Percentiles rank a stretch among this genome's conserved stretches.
Evolutionary conservation across 2,113 vertebrate genomes (phyloP).

Genomic region (Meriones unguiculatus): DNA sequence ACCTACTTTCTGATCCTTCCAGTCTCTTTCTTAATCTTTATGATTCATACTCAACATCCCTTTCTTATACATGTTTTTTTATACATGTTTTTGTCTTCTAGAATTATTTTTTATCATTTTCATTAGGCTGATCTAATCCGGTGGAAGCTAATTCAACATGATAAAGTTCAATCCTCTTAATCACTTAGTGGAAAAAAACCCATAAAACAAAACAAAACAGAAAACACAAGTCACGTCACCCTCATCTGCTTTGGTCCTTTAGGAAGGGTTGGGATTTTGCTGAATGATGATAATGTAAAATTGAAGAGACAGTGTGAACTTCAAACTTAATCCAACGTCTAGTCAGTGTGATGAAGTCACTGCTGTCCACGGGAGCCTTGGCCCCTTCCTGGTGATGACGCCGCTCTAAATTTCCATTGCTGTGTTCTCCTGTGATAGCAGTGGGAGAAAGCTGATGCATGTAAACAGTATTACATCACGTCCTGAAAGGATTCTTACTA

Average conservation of each 20-base stretch:
- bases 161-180: background rate
- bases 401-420: background rate
- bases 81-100: background rate
- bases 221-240: background rate
- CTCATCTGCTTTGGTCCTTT: background rate
- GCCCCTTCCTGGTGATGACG: background rate
- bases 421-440: background rate
- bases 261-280: background rate
- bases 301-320: background rate
- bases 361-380: background rate
- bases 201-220: too few relatives aligned
- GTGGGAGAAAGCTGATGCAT: background rate
- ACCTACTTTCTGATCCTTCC: background rate
- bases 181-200: background rate
- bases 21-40: background rate
- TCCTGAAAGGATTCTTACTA: background rate
- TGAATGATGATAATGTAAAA: background rate
- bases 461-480: background rate
- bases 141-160: background rate
- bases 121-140: background rate
- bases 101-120: background rate
- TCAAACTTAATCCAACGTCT: background rate
- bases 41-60: background rate
- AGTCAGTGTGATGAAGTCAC: background rate
- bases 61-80: background rate